These are phyloP conservation scores for Eretmodus cyanostictus DNA, from an alignment of 2,113 vertebrate genomes.

Conservation along the genomic window DNA sequence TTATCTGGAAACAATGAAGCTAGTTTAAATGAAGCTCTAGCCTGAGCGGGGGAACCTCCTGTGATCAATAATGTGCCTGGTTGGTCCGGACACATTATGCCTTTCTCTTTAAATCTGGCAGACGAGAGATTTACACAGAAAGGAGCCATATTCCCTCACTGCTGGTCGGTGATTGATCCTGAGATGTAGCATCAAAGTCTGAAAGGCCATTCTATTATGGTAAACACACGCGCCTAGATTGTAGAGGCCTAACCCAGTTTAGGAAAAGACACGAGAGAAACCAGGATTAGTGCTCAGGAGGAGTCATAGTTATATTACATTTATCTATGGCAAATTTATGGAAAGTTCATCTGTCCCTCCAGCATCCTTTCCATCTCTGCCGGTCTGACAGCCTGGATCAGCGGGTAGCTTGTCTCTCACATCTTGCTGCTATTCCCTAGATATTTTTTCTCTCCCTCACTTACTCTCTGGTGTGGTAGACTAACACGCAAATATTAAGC, in stretches of 20 bases:
- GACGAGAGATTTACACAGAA: conserved; percentile 34
- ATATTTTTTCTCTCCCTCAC: background rate
- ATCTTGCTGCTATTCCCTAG: background rate
- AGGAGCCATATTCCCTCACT: background rate
- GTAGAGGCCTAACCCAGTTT: background rate
- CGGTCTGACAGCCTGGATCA: background rate
- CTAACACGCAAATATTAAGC: background rate
- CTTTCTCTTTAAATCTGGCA: background rate
- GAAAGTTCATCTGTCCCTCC: background rate
- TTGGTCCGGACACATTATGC: background rate
- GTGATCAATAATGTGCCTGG: conserved; percentile 49
- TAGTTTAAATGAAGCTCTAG: conserved; percentile 44
- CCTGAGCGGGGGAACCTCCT: conserved; percentile 8
- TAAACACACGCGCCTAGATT: background rate
- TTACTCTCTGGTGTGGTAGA: background rate
- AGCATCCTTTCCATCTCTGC: background rate
- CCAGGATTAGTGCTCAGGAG: background rate
- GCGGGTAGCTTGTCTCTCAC: background rate
- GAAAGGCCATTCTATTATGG: conserved; percentile 5
- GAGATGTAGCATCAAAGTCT: conserved; percentile 32
- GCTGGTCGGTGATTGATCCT: conserved; percentile 24
- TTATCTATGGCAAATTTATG: background rate
- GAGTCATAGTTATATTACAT: background rate
- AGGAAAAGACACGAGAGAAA: background rate
- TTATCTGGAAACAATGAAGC: conserved; percentile 54